A percentile compares a stretch with the other conserved stretches of the same genome.
Conservation (phyloP, 2,888 invertebrate species). For the Pyrochroa serraticornis region DNA sequence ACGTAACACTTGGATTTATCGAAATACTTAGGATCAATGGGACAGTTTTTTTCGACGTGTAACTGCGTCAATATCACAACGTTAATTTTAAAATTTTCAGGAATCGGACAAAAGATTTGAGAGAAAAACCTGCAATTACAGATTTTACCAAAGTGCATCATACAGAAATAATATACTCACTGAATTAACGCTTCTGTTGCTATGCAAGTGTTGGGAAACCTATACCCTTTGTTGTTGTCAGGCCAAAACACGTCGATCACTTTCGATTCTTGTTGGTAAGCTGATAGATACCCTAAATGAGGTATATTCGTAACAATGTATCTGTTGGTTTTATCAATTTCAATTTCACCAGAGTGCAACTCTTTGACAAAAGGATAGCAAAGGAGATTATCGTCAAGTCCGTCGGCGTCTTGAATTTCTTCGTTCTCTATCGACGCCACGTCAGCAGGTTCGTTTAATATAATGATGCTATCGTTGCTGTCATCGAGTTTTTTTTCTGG, state of each 20-base stretch:
- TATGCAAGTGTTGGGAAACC: slow-evolving; percentile 32
- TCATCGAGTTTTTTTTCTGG: neutral
- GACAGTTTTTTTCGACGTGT: slow-evolving; percentile 37
- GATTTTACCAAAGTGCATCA: neutral
- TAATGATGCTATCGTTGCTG: slow-evolving; percentile 6
- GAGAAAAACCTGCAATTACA: slow-evolving; percentile 16
- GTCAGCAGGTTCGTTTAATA: slow-evolving; percentile 4
- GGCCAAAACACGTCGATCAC: slow-evolving; percentile 47
- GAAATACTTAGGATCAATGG: slow-evolving; percentile 43
- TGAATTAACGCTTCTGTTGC: slow-evolving; percentile 25
- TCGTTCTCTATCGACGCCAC: slow-evolving; percentile 8
- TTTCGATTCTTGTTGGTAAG: slow-evolving; percentile 33
- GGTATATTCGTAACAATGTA: slow-evolving; percentile 48
- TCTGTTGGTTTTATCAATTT: slow-evolving; percentile 32
- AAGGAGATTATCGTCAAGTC: slow-evolving; percentile 6
- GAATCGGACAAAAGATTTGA: slow-evolving; percentile 36
- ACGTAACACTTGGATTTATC: slow-evolving; percentile 48
- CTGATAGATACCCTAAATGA: slow-evolving; percentile 47
- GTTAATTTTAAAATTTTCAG: slow-evolving; percentile 45
- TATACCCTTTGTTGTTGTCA: slow-evolving; percentile 40
- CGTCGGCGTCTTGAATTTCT: neutral
- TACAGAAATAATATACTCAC: slow-evolving; percentile 24
- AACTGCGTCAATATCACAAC: slow-evolving; percentile 40
- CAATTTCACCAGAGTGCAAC: slow-evolving; percentile 1
- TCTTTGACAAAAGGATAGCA: slow-evolving; percentile 18